phyloP scores from a whole-genome alignment of 2,113 vertebrate genomes.

The Arothron firmamentum region DNA sequence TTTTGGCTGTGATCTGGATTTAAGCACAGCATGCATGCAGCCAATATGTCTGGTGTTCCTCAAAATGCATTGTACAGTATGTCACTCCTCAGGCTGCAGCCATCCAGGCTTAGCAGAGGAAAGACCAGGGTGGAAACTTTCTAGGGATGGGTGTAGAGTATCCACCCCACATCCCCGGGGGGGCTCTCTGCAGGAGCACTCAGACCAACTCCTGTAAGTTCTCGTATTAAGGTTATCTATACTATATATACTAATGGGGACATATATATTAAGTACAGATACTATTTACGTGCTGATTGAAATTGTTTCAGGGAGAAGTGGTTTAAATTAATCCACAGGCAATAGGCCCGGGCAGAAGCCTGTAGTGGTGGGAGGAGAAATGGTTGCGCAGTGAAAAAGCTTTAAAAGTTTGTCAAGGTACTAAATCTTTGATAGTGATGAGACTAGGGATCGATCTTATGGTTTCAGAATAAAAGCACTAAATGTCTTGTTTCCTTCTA shows the following conservation, averaged over 20 bases:
- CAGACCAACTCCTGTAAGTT: slow-evolving; percentile 42
- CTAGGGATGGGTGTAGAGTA: slow-evolving; percentile 54
- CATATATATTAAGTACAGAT: too few relatives aligned
- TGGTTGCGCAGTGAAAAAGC: slow-evolving; percentile 58
- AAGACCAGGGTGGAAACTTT: slow-evolving; percentile 57
- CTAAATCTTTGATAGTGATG: slow-evolving; percentile 17
- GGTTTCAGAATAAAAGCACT: slow-evolving; percentile 60
- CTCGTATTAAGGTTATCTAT: slow-evolving; percentile 48
- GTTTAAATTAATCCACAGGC: slow-evolving; percentile 53
- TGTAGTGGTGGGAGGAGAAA: slow-evolving; percentile 54
- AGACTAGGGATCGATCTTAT: slow-evolving; percentile 10
- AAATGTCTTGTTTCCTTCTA: background rate
- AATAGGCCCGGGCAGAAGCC: slow-evolving; percentile 57
- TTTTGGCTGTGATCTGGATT: slow-evolving; percentile 29
- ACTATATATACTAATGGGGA: too few relatives aligned
- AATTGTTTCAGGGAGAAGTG: slow-evolving; percentile 47
- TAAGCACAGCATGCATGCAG: slow-evolving; percentile 35
- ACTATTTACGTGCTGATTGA: slow-evolving; percentile 25
- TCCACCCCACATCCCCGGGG: slow-evolving; percentile 43
- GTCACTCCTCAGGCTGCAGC: slow-evolving; percentile 44
- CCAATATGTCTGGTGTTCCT: slow-evolving; percentile 45
- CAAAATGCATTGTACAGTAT: slow-evolving; percentile 48
- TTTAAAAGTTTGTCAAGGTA: slow-evolving; percentile 46
- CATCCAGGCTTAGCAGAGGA: slow-evolving; percentile 43
- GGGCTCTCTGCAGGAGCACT: slow-evolving; percentile 34